These are phyloP conservation scores for Cryptocephalus primarius DNA, from an alignment of 2,888 invertebrate species.

Conservation along the genomic window DNA sequence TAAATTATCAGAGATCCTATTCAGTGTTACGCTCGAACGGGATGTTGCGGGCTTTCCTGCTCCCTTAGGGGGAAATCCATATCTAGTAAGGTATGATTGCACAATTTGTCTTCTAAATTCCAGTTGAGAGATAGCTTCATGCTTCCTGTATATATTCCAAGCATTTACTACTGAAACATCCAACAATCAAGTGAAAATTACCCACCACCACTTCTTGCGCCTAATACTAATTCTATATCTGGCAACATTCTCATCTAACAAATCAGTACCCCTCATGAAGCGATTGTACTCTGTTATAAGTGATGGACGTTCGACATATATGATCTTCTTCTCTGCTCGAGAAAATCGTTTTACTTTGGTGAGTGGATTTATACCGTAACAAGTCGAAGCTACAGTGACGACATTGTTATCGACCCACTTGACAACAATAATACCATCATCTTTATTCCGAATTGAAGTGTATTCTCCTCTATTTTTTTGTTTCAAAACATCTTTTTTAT, in stretches of 20 bases:
- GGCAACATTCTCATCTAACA: slow-evolving; percentile 8
- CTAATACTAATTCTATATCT: slow-evolving; percentile 7
- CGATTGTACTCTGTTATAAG: neutral
- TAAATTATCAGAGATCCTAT: slow-evolving; percentile 2
- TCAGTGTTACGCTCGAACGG: slow-evolving; percentile 3
- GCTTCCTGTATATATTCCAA: too few species aligned
- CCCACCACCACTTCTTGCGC: slow-evolving; percentile 11
- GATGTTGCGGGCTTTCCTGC: slow-evolving; percentile 7
- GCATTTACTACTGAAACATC: neutral
- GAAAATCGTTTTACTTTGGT: slow-evolving; percentile 4
- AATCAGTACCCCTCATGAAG: slow-evolving; percentile 9
- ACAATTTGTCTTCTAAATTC: slow-evolving; percentile 7
- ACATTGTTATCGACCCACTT: slow-evolving; percentile 17
- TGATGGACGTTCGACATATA: neutral
- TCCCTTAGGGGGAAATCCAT: slow-evolving; percentile 11
- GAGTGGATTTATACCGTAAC: slow-evolving; percentile 3
- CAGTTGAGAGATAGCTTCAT: too few species aligned
- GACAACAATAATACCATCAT: slow-evolving; percentile 10
- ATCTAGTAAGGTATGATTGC: slow-evolving; percentile 11
- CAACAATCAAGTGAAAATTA: slow-evolving; percentile 7
- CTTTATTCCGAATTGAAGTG: slow-evolving; percentile 5
- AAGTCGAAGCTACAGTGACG: slow-evolving; percentile 10
- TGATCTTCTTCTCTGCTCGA: neutral
- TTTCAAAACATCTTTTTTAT: slow-evolving; percentile 4
- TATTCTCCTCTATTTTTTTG: slow-evolving; percentile 2